Evolutionary conservation across 37 sponge, comb jelly and placozoan genomes (phyloP), one percentile per base, ranked within the genome.

Genomic region (Geodia barretti): DNA sequence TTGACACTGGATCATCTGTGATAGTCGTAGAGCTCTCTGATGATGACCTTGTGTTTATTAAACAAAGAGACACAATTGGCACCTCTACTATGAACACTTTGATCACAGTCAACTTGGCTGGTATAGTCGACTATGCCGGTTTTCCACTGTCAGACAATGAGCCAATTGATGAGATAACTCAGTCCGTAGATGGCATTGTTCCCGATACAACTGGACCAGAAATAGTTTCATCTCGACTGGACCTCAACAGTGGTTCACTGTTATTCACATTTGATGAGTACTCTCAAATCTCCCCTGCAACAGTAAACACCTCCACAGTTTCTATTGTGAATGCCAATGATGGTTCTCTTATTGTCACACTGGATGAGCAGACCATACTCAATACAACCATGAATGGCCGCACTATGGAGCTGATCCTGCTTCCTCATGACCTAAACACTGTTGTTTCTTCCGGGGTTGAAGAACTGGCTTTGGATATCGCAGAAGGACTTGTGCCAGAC

Each of bases 231-330:
- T 82, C 77, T 38, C 33, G 40, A 3, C 68, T 95, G 9, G 89
- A 95, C 82, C 82, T 93, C 41, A 95, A 91, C 60, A 72, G 83
- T 70, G 95, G 95, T 29, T 33, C 84, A 19, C 68, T 95, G 26
- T 60, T 74, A 1, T 30, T 95, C 64, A 59, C 68, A 0, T 87
- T 91, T 76, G 89, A 95, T 79, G 95, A 95, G 67, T 72, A 75
- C 58, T 73, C 77, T 54, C 36, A 41, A 34, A 54, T 74, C 29
- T 29, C 59, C 28, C 14, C 70, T 25, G n/a, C n/a, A n/a, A 74
- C 83, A 5, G 64, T 95, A 17, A 74, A 95, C 37, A 60, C 66
- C 4, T 54, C 82, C 21, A 70, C 85, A 20, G 9, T 95, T 26
- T 80, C 78, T 36, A 77, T 92, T 37, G 41, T 61, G 17, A 82